Percentiles rank a stretch among this genome's conserved stretches.
These are phyloP conservation scores for Parelbella ahira DNA, from an alignment of 2,888 invertebrate genomes.

Conservation along the genomic window DNA sequence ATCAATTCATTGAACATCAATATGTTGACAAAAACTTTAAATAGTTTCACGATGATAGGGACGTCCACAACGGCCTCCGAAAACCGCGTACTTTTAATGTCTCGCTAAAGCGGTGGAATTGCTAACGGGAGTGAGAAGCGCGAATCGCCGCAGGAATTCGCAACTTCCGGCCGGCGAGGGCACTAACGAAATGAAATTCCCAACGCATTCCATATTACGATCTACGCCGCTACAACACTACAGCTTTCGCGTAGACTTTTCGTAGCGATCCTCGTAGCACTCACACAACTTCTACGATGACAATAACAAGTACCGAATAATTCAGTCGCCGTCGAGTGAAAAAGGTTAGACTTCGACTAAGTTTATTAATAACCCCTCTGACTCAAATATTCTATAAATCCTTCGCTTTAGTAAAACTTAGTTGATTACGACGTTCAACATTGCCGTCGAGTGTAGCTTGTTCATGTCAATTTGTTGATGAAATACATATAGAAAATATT, in stretches of 20 bases:
- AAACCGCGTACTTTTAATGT: conserved; percentile 4
- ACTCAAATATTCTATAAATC: conserved; percentile 2
- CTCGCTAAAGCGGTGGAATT: conserved; percentile 3
- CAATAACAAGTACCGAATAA: conserved; percentile 15
- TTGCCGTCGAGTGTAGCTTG: conserved; percentile 15
- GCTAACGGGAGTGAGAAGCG: conserved; percentile 9
- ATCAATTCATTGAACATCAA: no score
- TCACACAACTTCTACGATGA: conserved; percentile 15
- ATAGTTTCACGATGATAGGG: neutral
- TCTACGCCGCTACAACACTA: conserved; percentile 22
- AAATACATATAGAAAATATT: no score
- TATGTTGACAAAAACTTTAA: no score
- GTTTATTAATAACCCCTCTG: conserved; percentile 19
- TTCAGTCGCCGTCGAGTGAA: conserved; percentile 7
- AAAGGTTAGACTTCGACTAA: conserved; percentile 19
- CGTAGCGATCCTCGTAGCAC: conserved; percentile 12
- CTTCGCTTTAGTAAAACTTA: conserved; percentile 8
- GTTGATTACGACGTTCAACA: conserved; percentile 18
- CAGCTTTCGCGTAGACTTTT: conserved; percentile 18
- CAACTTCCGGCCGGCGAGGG: conserved; percentile 44
- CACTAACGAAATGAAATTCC: conserved; percentile 78
- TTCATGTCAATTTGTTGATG: no score
- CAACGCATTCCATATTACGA: conserved; percentile 47
- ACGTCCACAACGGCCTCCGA: conserved; percentile 1
- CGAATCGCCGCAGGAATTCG: conserved; percentile 56